These are phyloP conservation scores for Lanistes nyassanus DNA, from an alignment of 1,140 invertebrate genomes.

Conservation along the genomic window DNA sequence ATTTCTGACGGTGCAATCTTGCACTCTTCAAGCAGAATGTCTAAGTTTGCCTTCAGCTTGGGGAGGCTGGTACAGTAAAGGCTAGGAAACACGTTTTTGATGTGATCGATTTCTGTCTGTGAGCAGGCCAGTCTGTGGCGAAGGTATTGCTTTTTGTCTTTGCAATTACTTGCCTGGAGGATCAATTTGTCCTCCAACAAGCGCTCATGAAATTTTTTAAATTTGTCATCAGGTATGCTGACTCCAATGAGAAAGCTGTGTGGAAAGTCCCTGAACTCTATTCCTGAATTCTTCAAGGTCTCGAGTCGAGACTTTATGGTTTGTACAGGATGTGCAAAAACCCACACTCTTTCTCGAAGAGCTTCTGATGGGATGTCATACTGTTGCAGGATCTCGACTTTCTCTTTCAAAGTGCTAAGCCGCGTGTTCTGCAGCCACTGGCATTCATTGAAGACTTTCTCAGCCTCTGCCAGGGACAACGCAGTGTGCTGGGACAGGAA, in stretches of 20 bases:
- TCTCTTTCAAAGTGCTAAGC: conserved; percentile 15
- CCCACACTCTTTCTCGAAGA: conserved; percentile 11
- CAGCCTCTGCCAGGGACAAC: not conserved
- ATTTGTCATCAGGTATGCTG: conserved; percentile 1
- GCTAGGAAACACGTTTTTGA: conserved; percentile 1
- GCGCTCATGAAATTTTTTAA: conserved; percentile 16
- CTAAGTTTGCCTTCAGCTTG: conserved; percentile 9
- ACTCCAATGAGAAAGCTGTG: not conserved
- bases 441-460: not conserved
- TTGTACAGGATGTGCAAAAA: not conserved
- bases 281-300: not conserved
- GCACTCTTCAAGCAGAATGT: conserved; percentile 7
- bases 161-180: conserved; percentile 1
- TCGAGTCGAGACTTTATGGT: conserved; percentile 4
- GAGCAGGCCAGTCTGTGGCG: conserved; percentile 6
- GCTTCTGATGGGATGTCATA: conserved; percentile 16
- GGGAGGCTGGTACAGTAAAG: not conserved
- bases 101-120: not conserved
- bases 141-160: not conserved
- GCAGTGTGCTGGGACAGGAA: not conserved
- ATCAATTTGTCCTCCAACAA: conserved; percentile 8
- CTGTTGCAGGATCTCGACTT: conserved; percentile 6
- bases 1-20: not conserved
- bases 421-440: conserved; percentile 11
- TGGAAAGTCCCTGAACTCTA: conserved; percentile 6